phyloP scores from a whole-genome alignment of 2,113 vertebrate species.

The Cottus gobio region DNA sequence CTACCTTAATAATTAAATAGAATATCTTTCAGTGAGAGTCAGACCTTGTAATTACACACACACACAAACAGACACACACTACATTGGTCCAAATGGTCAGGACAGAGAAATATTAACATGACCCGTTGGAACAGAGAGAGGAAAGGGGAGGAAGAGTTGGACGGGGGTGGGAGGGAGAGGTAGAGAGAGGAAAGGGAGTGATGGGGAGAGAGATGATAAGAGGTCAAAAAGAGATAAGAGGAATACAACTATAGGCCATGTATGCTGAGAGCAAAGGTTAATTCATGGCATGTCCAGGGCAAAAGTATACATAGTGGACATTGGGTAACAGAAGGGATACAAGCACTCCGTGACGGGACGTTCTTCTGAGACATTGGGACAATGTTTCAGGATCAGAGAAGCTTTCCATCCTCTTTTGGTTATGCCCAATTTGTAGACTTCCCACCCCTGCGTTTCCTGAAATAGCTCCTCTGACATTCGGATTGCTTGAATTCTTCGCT shows the following conservation, averaged over 20 bases:
- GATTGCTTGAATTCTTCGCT: not conserved
- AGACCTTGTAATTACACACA: not conserved
- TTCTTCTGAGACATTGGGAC: constrained; percentile 12
- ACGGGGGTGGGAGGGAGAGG: not conserved
- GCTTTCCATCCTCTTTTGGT: constrained; percentile 29
- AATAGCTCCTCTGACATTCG: constrained; percentile 6
- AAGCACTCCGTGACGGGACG: not conserved
- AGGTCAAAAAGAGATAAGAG: constrained; percentile 17
- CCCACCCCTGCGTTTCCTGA: not conserved
- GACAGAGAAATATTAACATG: not conserved
- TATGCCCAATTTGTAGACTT: constrained; percentile 3
- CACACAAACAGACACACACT: not conserved
- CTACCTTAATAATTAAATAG: not conserved
- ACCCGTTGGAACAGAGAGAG: not conserved
- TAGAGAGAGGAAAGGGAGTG: not conserved
- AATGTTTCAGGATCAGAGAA: constrained; percentile 1
- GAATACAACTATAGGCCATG: not conserved
- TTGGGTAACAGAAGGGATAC: not conserved
- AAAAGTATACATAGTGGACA: not conserved
- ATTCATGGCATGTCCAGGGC: not conserved
- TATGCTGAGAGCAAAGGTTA: constrained; percentile 16
- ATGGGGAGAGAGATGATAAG: not conserved
- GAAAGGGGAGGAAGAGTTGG: not conserved
- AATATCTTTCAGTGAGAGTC: not conserved
- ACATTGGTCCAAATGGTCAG: not conserved